These are phyloP conservation scores for Trichechus manatus DNA, from an alignment of 2,113 vertebrate genomes.

Conservation along the genomic window DNA sequence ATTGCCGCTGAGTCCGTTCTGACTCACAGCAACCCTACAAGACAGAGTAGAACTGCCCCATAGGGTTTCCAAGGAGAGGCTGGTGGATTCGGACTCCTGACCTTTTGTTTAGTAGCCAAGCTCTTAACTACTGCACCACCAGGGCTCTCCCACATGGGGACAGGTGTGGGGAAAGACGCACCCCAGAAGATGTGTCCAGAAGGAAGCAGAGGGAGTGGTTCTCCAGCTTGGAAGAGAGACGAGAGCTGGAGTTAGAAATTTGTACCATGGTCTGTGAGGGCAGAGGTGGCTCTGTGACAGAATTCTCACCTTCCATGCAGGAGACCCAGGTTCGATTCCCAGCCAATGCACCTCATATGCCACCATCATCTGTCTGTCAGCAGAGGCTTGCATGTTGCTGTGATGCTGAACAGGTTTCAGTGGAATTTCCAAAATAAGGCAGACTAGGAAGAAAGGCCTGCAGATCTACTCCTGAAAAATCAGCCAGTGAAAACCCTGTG, in stretches of 20 bases:
- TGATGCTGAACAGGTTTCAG: background rate
- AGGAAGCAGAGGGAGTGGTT: background rate
- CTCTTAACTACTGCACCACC: too few relatives aligned
- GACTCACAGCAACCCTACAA: too few relatives aligned
- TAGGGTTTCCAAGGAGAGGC: too few relatives aligned
- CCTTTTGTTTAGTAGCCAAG: too few relatives aligned
- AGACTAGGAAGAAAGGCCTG: background rate
- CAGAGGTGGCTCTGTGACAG: background rate
- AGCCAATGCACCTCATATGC: background rate
- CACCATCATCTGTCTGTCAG: background rate
- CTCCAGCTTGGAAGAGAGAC: background rate
- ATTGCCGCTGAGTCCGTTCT: too few relatives aligned
- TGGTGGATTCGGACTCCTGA: too few relatives aligned
- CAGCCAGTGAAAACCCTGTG: background rate
- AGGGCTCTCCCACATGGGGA: too few relatives aligned
- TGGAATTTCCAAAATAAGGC: background rate
- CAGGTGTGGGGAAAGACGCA: fast-evolving
- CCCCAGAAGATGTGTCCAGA: fast-evolving
- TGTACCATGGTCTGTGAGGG: background rate
- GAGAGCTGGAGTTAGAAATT: too few relatives aligned
- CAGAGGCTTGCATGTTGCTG: background rate
- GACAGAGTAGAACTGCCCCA: too few relatives aligned
- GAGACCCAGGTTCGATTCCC: background rate
- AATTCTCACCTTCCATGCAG: background rate
- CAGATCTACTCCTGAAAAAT: background rate